These are phyloP conservation scores for Sciaenops ocellatus DNA, from an alignment of 2,797 vertebrate species.

Conservation along the genomic window DNA sequence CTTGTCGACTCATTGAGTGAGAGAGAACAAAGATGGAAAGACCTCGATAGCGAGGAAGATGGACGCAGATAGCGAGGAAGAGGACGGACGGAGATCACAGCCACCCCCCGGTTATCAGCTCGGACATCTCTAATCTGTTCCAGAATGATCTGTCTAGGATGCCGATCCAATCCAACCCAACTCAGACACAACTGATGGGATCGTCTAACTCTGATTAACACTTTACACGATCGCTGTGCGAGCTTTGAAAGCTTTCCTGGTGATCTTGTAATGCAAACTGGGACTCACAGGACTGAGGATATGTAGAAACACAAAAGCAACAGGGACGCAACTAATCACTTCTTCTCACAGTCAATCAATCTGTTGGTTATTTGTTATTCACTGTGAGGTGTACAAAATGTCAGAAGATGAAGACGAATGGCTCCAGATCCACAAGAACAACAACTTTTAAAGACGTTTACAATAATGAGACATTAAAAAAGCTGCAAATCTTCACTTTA, in stretches of 20 bases:
- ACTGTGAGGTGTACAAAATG: too few species aligned
- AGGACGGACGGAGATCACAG: constrained; percentile 4
- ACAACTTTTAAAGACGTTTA: too few species aligned
- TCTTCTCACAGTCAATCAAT: neutral
- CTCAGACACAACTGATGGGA: constrained; percentile 47
- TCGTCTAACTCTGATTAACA: constrained; percentile 46
- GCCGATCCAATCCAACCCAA: constrained; percentile 59
- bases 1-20: neutral
- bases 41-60: neutral
- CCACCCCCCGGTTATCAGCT: constrained; percentile 42
- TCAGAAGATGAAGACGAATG: too few species aligned
- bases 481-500: too few species aligned
- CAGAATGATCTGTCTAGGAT: constrained; percentile 42
- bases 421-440: too few species aligned
- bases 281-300: constrained; percentile 10
- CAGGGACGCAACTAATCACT: neutral
- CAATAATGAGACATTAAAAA: too few species aligned
- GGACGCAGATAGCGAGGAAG: constrained; percentile 7
- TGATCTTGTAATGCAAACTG: constrained; percentile 36
- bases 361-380: neutral
- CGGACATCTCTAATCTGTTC: constrained; percentile 61
- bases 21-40: constrained; percentile 14
- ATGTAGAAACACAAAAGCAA: neutral
- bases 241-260: constrained; percentile 26
- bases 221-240: constrained; percentile 10